Evolutionary conservation across 1,140 invertebrate genomes (phyloP).

Genomic region (Holotrichia oblita): DNA sequence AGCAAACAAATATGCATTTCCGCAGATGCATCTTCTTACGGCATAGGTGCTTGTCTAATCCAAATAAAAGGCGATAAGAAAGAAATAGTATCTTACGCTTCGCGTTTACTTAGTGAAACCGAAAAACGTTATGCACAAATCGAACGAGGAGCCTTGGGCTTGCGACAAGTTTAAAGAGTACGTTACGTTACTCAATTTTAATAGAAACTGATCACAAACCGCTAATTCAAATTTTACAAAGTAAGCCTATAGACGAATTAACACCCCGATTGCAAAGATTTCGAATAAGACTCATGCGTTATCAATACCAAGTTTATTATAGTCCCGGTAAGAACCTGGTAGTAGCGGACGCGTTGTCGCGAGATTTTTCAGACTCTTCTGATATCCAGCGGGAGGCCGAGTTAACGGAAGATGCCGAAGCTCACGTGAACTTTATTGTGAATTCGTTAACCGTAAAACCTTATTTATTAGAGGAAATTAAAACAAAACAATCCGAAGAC

Average conservation of each 20-base stretch:
- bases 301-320: conserved; percentile 55
- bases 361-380: conserved; percentile 44
- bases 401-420: conserved; percentile 27
- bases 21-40: conserved; percentile 43
- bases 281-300: conserved; percentile 57
- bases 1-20: conserved; percentile 40
- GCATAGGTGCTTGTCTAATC: conserved; percentile 38
- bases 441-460: conserved; percentile 39
- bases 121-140: conserved; percentile 61
- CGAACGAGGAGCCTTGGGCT: conserved; percentile 60
- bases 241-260: conserved; percentile 56
- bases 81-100: conserved; percentile 60
- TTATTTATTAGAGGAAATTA: conserved; percentile 45
- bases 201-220: conserved; percentile 58
- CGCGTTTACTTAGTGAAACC: conserved; percentile 52
- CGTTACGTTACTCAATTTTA: conserved; percentile 46
- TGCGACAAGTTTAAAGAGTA: conserved; percentile 58
- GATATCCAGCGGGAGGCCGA: conserved; percentile 32
- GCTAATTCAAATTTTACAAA: conserved; percentile 50
- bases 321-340: conserved; percentile 54
- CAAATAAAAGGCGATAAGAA: conserved; percentile 40
- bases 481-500: conserved; percentile 46
- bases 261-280: conserved; percentile 59
- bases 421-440: conserved; percentile 19
- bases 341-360: conserved; percentile 57